Conservation (phyloP, 2,113 vertebrate species). For the Oenanthe melanoleuca region DNA sequence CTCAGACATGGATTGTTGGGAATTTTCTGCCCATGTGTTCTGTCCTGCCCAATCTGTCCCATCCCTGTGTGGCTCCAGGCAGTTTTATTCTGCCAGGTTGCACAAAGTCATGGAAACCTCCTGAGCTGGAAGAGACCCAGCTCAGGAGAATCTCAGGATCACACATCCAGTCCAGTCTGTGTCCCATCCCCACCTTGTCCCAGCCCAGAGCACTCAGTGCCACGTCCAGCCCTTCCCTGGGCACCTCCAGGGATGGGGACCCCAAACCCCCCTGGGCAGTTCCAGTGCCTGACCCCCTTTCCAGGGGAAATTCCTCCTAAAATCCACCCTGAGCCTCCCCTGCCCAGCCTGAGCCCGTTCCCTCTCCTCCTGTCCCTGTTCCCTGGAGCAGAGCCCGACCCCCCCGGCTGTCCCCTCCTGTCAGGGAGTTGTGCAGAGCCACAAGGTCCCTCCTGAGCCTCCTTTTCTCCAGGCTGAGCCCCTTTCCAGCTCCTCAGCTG, state of each 20-base stretch:
- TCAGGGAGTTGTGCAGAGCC: not conserved
- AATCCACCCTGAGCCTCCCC: too few species aligned
- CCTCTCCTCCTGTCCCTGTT: too few species aligned
- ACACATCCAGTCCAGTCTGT: fast-evolving
- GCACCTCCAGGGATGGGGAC: not conserved
- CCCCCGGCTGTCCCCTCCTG: too few species aligned
- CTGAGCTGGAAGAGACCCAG: not conserved
- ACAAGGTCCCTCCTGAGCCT: not conserved
- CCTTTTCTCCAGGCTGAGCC: not conserved
- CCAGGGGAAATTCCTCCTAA: too few species aligned
- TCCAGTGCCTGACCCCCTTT: fast-evolving
- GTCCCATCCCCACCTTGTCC: fast-evolving
- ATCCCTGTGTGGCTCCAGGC: not conserved
- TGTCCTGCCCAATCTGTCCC: not conserved
- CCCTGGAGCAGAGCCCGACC: too few species aligned
- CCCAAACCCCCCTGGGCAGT: not conserved
- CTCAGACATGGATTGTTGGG: fast-evolving
- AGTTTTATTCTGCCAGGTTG: not conserved
- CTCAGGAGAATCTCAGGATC: not conserved
- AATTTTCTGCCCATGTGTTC: fast-evolving
- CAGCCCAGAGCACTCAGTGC: not conserved
- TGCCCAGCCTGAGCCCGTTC: too few species aligned
- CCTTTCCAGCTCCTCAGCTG: not conserved
- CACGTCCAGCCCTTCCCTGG: fast-evolving
- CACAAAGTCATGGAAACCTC: not conserved